Evolutionary conservation across 1,140 invertebrate species (phyloP).

Genomic region (Penaeus indicus): DNA sequence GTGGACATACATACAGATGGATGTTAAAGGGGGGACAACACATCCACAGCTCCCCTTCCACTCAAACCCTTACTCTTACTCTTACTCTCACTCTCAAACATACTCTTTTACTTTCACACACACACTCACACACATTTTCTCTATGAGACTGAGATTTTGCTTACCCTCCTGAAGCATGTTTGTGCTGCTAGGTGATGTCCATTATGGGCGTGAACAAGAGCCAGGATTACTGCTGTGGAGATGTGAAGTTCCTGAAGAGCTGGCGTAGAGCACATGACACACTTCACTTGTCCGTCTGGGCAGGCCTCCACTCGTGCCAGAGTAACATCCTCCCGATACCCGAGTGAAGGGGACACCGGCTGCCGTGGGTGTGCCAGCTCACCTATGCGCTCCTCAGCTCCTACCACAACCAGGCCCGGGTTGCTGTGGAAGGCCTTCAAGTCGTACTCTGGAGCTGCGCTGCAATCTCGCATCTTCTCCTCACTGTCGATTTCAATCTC

Average conservation of each 20-base stretch:
- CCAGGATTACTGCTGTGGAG: slow-evolving; percentile 31
- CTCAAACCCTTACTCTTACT: too few species aligned
- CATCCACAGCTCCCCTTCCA: too few species aligned
- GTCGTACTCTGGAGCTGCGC: not conserved
- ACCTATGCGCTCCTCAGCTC: slow-evolving; percentile 1
- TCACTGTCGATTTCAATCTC: not conserved
- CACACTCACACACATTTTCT: not conserved
- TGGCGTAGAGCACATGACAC: slow-evolving; percentile 36
- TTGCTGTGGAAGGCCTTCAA: not conserved
- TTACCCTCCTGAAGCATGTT: slow-evolving; percentile 16
- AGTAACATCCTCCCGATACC: not conserved
- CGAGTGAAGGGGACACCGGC: slow-evolving; percentile 5
- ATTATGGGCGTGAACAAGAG: slow-evolving; percentile 18
- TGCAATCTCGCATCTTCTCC: slow-evolving; percentile 32
- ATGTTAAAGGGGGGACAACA: too few species aligned
- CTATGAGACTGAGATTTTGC: not conserved
- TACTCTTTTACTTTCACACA: not conserved
- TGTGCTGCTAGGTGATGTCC: slow-evolving; percentile 14
- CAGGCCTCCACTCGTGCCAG: slow-evolving; percentile 15
- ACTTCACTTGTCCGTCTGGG: not conserved
- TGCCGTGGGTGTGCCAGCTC: not conserved
- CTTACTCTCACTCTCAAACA: not conserved
- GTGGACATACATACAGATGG: too few species aligned
- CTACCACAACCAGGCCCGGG: slow-evolving; percentile 1
- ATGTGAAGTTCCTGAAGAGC: slow-evolving; percentile 27